These are phyloP conservation scores for Metopia argyrocephala DNA, from an alignment of 2,888 invertebrate genomes.

Conservation along the genomic window DNA sequence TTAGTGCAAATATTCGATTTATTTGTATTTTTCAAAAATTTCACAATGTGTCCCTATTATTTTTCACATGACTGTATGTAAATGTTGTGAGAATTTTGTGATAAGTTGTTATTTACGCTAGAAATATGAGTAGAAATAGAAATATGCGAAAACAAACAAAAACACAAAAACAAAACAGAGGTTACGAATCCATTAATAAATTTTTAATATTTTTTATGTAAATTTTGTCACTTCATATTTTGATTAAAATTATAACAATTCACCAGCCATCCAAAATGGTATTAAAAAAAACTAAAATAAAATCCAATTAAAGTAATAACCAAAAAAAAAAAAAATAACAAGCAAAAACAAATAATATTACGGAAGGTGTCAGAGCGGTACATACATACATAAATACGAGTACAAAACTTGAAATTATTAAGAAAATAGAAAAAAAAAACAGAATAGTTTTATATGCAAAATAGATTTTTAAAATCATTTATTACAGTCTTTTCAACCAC, in stretches of 20 bases:
- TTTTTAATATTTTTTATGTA: conserved; percentile 38
- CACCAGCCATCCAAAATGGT: background rate
- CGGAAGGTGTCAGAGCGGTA: too few species aligned
- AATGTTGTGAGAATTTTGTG: too few species aligned
- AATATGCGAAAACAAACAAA: background rate
- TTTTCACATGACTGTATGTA: too few species aligned
- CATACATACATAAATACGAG: too few species aligned
- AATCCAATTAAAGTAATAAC: background rate
- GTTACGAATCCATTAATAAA: conserved; percentile 6
- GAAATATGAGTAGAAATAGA: too few species aligned
- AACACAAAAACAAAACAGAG: too few species aligned
- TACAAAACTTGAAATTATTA: too few species aligned
- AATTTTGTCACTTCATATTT: conserved; percentile 42
- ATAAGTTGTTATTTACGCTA: too few species aligned
- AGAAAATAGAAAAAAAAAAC: too few species aligned
- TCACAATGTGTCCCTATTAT: too few species aligned
- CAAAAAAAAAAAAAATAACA: background rate
- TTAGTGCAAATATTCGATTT: too few species aligned
- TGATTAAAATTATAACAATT: conserved; percentile 15
- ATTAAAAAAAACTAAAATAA: background rate
- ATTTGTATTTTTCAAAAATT: too few species aligned
- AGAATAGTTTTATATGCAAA: conserved; percentile 55
- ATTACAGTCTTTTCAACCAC: background rate
- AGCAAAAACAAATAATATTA: conserved; percentile 35
- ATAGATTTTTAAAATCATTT: conserved; percentile 25